A percentile compares a stretch with the other conserved stretches of the same genome.
Evolutionary conservation across 2,797 vertebrate species (phyloP).

Genomic region (Gallinago solitaria): DNA sequence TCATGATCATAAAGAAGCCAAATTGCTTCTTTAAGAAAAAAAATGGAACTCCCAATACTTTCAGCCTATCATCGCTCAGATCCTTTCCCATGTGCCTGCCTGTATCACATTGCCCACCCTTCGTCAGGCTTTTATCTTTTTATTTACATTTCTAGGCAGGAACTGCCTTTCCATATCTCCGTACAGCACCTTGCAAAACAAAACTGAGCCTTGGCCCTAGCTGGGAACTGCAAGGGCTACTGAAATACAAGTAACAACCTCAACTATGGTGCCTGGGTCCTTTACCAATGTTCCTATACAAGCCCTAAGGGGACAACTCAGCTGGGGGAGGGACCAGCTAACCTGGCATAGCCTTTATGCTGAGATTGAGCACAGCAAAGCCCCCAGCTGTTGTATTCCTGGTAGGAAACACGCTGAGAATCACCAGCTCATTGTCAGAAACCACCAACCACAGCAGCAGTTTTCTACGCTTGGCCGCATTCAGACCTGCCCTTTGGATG

Average conservation of each 20-base stretch:
- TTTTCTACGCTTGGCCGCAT: background rate
- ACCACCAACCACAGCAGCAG: background rate
- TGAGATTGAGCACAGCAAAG: background rate
- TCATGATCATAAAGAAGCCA: background rate
- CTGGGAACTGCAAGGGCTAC: background rate
- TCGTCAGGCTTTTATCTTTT: constrained; percentile 6
- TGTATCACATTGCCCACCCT: background rate
- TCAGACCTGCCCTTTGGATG: background rate
- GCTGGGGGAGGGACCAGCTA: background rate
- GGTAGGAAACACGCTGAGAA: background rate
- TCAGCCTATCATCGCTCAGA: background rate
- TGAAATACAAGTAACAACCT: background rate
- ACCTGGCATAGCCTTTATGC: background rate
- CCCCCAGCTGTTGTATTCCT: background rate
- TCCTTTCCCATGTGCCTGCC: background rate
- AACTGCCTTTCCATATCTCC: constrained; percentile 23
- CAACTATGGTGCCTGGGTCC: background rate
- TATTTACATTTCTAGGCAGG: background rate
- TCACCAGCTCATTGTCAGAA: background rate
- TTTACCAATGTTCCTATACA: background rate
- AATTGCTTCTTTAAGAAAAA: background rate
- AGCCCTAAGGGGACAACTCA: background rate
- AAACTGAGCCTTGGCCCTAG: background rate
- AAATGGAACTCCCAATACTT: background rate
- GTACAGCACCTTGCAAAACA: background rate